A percentile compares a stretch with the other conserved stretches of the same genome.
Evolutionary conservation across 1,140 invertebrate species (phyloP).

Genomic region (Halictus rubicundus): DNA sequence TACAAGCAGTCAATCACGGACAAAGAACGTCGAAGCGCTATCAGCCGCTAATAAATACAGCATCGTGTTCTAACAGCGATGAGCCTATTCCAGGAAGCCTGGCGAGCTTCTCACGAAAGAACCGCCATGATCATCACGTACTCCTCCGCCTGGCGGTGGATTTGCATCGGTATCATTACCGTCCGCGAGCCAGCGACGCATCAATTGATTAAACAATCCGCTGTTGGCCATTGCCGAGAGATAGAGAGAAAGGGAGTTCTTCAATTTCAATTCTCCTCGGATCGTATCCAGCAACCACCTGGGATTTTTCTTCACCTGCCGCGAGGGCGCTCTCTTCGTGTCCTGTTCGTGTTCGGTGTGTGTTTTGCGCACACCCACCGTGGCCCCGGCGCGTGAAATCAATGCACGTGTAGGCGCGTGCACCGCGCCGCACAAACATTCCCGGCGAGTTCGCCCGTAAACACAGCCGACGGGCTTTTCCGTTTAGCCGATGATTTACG

Average conservation of each 20-base stretch:
- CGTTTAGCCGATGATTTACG: slow-evolving; percentile 75
- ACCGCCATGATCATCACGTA: neutral
- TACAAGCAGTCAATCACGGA: too few relatives aligned
- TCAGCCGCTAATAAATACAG: too few relatives aligned
- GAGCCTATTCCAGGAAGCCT: too few relatives aligned
- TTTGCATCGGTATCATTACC: neutral
- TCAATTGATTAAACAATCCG: slow-evolving; percentile 30
- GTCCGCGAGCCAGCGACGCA: neutral
- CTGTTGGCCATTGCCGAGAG: too few relatives aligned
- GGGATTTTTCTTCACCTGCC: too few relatives aligned
- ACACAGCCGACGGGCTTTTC: slow-evolving; percentile 69
- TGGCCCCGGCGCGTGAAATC: slow-evolving; percentile 41
- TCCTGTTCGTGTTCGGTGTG: neutral
- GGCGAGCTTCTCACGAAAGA: neutral
- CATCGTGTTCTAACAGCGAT: too few relatives aligned
- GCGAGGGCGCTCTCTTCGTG: neutral
- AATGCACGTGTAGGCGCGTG: slow-evolving; percentile 44
- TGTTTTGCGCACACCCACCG: slow-evolving; percentile 30
- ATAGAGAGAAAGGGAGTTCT: neutral
- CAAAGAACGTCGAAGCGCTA: too few relatives aligned
- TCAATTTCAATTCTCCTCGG: slow-evolving; percentile 18
- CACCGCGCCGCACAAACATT: slow-evolving; percentile 40
- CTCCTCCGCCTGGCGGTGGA: neutral
- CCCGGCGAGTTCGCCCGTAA: slow-evolving; percentile 50
- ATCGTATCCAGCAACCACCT: neutral